A percentile compares a stretch with the other conserved stretches of the same genome.
Evolutionary conservation across 2,888 invertebrate genomes (phyloP).

Genomic region (Loripinus fragilis): DNA sequence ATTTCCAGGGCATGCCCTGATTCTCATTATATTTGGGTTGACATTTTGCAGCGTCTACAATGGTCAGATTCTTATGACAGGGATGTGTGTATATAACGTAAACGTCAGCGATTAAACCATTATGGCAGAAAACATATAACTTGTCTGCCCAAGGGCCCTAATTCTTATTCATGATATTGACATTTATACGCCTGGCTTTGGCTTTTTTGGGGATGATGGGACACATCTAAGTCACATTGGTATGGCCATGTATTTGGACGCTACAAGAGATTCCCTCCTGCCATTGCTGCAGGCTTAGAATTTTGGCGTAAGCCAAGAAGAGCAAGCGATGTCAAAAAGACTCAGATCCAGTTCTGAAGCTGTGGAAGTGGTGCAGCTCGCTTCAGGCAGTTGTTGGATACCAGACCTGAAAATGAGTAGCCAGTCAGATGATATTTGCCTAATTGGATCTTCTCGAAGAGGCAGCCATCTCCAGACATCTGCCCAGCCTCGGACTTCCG

Average conservation of each 20-base stretch:
- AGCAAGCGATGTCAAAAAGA: too few species aligned
- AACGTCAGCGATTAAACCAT: neutral
- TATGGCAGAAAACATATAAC: neutral
- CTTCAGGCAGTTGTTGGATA: too few species aligned
- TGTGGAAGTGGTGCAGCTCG: too few species aligned
- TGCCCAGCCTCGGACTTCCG: too few species aligned
- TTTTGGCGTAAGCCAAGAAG: too few species aligned
- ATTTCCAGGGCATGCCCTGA: too few species aligned
- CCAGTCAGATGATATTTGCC: too few species aligned
- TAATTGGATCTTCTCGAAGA: too few species aligned
- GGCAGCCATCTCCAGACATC: too few species aligned
- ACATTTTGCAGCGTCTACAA: neutral
- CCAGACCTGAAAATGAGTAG: too few species aligned
- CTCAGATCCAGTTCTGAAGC: too few species aligned
- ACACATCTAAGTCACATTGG: constrained; percentile 4
- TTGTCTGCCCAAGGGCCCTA: neutral
- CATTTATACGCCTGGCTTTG: neutral
- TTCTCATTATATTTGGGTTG: too few species aligned
- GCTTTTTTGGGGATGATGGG: neutral
- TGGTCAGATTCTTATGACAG: neutral
- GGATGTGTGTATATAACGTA: neutral
- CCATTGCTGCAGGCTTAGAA: neutral
- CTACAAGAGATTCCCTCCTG: neutral
- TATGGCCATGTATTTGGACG: neutral
- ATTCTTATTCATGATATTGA: neutral